These are phyloP conservation scores for Squalus acanthias DNA, from an alignment of 2,797 vertebrate genomes.

Conservation along the genomic window DNA sequence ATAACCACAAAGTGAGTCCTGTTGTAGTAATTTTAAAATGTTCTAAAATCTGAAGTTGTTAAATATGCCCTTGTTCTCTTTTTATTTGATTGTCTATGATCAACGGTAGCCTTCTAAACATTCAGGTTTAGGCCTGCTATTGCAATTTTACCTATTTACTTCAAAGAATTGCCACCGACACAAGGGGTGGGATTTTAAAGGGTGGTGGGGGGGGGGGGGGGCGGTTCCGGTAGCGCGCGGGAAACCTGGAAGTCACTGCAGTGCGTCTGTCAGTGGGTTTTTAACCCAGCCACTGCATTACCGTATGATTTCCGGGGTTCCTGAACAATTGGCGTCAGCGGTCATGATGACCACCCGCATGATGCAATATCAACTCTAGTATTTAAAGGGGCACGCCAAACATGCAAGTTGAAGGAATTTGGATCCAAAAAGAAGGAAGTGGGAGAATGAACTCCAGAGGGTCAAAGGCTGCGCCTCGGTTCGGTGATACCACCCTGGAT, in stretches of 20 bases:
- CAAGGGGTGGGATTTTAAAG: too few species aligned
- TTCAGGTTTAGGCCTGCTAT: neutral
- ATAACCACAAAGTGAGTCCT: neutral
- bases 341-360: neutral
- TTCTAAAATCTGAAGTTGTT: neutral
- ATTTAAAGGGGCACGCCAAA: neutral
- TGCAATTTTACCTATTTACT: neutral
- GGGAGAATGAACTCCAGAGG: neutral
- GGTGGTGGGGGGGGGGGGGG: too few species aligned
- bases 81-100: neutral
- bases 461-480: neutral
- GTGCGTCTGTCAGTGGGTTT: neutral
- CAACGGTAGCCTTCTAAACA: too few species aligned
- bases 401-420: neutral
- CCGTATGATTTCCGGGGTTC: neutral
- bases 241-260: neutral
- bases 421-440: neutral
- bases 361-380: neutral
- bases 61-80: neutral
- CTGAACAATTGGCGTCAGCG: neutral
- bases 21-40: neutral
- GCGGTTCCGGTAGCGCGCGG: neutral
- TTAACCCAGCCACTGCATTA: neutral
- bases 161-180: too few species aligned
- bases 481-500: neutral